These are phyloP conservation scores for Ciconia stormi DNA, from an alignment of 2,113 vertebrate species.

Conservation along the genomic window DNA sequence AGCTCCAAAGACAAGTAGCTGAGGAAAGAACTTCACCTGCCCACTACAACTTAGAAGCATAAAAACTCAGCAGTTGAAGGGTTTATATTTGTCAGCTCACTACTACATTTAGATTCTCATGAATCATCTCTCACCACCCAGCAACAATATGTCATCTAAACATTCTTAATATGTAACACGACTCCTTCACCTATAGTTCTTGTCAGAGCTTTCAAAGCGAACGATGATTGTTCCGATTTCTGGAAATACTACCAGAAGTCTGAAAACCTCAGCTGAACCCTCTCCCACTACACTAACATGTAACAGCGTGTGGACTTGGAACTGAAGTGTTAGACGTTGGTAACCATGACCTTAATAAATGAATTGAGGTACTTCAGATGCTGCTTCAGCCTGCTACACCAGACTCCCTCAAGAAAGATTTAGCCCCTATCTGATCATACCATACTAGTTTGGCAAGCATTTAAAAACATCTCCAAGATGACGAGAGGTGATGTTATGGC, in stretches of 20 bases:
- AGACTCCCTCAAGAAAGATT: neutral
- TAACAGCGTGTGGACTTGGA: neutral
- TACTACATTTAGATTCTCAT: neutral
- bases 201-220: neutral
- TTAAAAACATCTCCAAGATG: neutral
- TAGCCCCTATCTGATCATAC: neutral
- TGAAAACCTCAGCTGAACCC: constrained; percentile 1
- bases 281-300: neutral
- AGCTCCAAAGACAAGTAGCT: neutral
- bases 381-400: neutral
- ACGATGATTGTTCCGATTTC: neutral
- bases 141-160: neutral
- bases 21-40: constrained; percentile 10
- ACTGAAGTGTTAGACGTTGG: neutral
- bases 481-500: neutral
- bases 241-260: neutral
- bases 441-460: neutral
- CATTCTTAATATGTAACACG: neutral
- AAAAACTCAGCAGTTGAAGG: constrained; percentile 3
- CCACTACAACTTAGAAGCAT: neutral
- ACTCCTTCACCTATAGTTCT: neutral
- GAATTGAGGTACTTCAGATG: neutral
- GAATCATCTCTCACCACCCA: constrained; percentile 53
- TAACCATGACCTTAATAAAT: neutral
- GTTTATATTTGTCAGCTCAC: constrained; percentile 1